Conservation (phyloP, 23 tunicate genomes). For the Pegea sp. region DNA sequence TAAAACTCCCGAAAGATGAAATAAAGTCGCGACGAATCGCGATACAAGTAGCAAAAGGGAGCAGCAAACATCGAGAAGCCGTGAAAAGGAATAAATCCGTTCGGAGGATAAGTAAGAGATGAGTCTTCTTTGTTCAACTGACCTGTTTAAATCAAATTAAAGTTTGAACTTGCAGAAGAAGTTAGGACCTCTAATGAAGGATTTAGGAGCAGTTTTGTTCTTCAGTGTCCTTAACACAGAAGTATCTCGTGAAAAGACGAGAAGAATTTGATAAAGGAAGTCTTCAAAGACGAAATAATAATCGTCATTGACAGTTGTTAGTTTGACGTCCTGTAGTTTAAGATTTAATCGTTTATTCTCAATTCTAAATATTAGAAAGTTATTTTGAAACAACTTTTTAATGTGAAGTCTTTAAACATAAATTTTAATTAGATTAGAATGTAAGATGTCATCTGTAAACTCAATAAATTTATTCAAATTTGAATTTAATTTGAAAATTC, state of each 20-base stretch:
- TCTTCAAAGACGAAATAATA: conserved; percentile 94
- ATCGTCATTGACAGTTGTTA: conserved; percentile 89
- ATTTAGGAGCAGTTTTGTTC: conserved; percentile 53
- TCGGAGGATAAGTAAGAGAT: conserved; percentile 70
- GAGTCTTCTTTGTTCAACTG: conserved; percentile 72
- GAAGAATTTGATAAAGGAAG: conserved; percentile 65
- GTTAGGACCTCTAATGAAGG: conserved; percentile 42
- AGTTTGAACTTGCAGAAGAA: not conserved
- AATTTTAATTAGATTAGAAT: too few relatives aligned
- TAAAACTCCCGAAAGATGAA: conserved; percentile 61
- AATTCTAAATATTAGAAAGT: not conserved
- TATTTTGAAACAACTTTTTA: not conserved
- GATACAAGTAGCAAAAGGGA: conserved; percentile 74
- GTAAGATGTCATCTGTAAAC: too few relatives aligned
- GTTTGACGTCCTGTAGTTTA: conserved; percentile 55
- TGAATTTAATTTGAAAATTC: too few relatives aligned
- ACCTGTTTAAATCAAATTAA: conserved; percentile 8
- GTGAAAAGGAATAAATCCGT: conserved; percentile 90
- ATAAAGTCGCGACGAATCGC: conserved; percentile 49
- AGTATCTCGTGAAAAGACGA: conserved; percentile 81
- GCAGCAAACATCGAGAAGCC: conserved; percentile 91
- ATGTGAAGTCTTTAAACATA: not conserved
- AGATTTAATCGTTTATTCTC: too few relatives aligned
- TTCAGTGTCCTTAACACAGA: conserved; percentile 36
- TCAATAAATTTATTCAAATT: too few relatives aligned